Percentiles rank a stretch among this genome's conserved stretches.
Evolutionary conservation across 1,140 invertebrate species (phyloP).

Genomic region (Sycophaga agraensis): DNA sequence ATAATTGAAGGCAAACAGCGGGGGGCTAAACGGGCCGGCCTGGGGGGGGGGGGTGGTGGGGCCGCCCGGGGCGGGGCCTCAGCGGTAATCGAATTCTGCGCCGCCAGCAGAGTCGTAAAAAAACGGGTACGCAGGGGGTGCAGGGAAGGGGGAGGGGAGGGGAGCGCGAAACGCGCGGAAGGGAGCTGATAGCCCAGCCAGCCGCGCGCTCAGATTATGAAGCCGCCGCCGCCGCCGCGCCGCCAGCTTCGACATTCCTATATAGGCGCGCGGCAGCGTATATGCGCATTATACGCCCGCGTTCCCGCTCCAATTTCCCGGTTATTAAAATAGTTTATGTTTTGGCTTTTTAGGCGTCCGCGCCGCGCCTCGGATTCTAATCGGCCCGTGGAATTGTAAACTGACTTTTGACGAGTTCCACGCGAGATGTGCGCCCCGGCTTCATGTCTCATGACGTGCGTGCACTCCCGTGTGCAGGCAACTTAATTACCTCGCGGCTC

Average conservation of each 20-base stretch:
- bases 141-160: too few relatives aligned
- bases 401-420: slow-evolving; percentile 20
- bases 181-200: slow-evolving; percentile 3
- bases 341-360: background rate
- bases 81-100: slow-evolving; percentile 6
- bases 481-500: too few relatives aligned
- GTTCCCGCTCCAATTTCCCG: background rate
- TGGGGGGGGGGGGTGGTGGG: too few relatives aligned
- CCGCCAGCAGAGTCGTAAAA: background rate
- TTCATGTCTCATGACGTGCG: too few relatives aligned
- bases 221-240: background rate
- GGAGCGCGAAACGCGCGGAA: background rate
- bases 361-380: background rate
- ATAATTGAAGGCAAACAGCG: slow-evolving; percentile 22
- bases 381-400: slow-evolving; percentile 10
- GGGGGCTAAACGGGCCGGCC: too few relatives aligned
- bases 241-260: slow-evolving; percentile 1
- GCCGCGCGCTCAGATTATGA: slow-evolving; percentile 2
- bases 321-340: slow-evolving; percentile 23
- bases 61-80: too few relatives aligned
- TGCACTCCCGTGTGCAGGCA: too few relatives aligned
- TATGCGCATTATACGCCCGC: too few relatives aligned
- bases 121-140: too few relatives aligned
- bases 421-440: too few relatives aligned
- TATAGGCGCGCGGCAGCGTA: too few relatives aligned